Conservation (phyloP, 2,888 invertebrate species). For the Ephialtes manifestator region DNA sequence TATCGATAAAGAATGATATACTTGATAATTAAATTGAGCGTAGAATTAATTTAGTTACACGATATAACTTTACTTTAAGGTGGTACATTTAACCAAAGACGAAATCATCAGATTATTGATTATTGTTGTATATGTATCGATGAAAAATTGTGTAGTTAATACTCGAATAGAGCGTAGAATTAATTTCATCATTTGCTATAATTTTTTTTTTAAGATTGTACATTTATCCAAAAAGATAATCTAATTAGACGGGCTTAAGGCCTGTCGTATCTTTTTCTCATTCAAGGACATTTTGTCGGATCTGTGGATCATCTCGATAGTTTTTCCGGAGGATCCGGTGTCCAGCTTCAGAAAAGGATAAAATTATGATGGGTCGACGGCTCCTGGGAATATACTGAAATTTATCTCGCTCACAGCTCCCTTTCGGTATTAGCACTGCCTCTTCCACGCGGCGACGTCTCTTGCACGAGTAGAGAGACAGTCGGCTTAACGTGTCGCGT, state of each 20-base stretch:
- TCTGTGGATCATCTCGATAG: neutral
- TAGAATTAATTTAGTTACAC: neutral
- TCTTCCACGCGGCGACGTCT: neutral
- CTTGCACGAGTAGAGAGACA: conserved; percentile 20
- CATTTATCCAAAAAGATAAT: neutral
- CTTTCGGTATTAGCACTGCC: conserved; percentile 25
- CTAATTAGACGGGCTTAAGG: neutral
- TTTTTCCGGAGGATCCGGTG: conserved; percentile 4
- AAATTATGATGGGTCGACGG: conserved; percentile 51
- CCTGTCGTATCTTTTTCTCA: neutral
- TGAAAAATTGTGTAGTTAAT: conserved; percentile 7
- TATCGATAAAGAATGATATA: conserved; percentile 3
- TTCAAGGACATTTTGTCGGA: neutral
- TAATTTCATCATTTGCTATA: neutral
- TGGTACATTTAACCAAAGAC: conserved; percentile 2
- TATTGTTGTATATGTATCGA: conserved; percentile 11
- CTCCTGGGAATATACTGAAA: conserved; percentile 51
- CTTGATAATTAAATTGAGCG: conserved; percentile 3
- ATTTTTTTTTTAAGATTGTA: neutral
- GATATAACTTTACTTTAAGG: neutral
- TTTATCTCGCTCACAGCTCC: conserved; percentile 47
- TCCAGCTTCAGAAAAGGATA: conserved; percentile 50
- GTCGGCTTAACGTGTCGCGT: conserved; percentile 21
- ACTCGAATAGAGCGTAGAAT: neutral
- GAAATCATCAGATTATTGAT: conserved; percentile 29